Evolutionary conservation across 2,113 vertebrate genomes (phyloP).

Genomic region (Piaya cayana): DNA sequence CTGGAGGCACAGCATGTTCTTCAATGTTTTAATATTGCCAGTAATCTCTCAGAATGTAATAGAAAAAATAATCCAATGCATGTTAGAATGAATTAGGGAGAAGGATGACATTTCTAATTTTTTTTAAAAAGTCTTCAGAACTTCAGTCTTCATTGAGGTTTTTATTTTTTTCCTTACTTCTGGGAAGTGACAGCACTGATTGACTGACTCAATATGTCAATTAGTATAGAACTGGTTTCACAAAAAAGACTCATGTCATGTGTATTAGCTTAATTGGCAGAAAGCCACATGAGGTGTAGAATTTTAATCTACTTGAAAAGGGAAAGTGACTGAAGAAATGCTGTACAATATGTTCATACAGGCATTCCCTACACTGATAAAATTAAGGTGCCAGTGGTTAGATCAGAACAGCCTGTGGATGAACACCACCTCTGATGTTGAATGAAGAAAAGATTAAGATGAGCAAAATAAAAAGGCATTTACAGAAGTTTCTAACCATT

Average conservation of each 20-base stretch:
- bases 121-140: neutral
- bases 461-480: neutral
- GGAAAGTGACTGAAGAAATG: neutral
- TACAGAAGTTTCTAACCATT: neutral
- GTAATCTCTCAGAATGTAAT: neutral
- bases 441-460: neutral
- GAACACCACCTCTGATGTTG: neutral
- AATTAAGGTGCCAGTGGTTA: slow-evolving; percentile 1
- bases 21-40: neutral
- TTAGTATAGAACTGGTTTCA: neutral
- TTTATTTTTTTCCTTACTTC: neutral
- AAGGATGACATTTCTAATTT: neutral
- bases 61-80: neutral
- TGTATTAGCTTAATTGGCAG: neutral
- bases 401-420: neutral
- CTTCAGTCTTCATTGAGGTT: neutral
- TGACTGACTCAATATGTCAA: neutral
- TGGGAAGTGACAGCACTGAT: neutral
- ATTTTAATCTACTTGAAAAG: neutral
- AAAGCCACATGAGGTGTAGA: neutral
- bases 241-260: neutral
- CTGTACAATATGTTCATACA: neutral
- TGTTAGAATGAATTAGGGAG: neutral
- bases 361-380: neutral
- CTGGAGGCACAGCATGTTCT: neutral